Evolutionary conservation across 2,113 vertebrate genomes (phyloP), one percentile per base, ranked within the genome.

Genomic region (Picathartes gymnocephalus): DNA sequence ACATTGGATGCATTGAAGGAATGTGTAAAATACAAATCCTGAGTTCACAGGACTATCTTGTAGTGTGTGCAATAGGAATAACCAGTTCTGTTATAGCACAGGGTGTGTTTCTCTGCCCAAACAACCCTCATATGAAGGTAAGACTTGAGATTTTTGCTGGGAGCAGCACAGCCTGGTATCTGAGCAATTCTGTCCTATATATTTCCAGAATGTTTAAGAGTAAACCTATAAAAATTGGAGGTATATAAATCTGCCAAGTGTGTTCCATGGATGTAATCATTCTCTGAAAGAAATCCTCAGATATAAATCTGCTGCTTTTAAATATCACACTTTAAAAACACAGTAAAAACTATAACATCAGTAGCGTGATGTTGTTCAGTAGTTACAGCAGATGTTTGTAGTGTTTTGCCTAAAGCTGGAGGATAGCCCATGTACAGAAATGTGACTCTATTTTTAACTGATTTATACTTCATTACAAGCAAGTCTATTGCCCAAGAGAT

Each of bases 401-500:
- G 65, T 94, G 86, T 35, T 93, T 95, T 92, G 81, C 88, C 66
- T 90, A 92, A 93, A 95, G 78, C 76, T 91, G 62, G 72, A 93
- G 71, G 93, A 69, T 40, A 95, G 80, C 62, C 33, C 23, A 60
- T 85, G 33, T 86, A 42, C 62, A 93, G 90, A 90, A 97, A 87
- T 33, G 53, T 72, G 81, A 93, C 88, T 94, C 77, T 93, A 94
- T 92, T 96, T 97, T 96, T 95, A 73, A 73, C 23, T 85, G 88
- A 97, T 96, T 97, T 96, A 77, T 86, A 80, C 79, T 95, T 97
- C 50, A 95, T 97, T 97, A 90, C 88, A 96, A 92, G 10, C 68
- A 96, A 96, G 44, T 77, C 28, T 53, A 16, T 94, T 95, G 86
- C 83, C 65, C 54, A 58, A 85, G 92, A 96, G 89, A 91, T 54